Base-by-base conservation (phyloP, 1,140 invertebrate species). In the Lepidostoma basale region DNA sequence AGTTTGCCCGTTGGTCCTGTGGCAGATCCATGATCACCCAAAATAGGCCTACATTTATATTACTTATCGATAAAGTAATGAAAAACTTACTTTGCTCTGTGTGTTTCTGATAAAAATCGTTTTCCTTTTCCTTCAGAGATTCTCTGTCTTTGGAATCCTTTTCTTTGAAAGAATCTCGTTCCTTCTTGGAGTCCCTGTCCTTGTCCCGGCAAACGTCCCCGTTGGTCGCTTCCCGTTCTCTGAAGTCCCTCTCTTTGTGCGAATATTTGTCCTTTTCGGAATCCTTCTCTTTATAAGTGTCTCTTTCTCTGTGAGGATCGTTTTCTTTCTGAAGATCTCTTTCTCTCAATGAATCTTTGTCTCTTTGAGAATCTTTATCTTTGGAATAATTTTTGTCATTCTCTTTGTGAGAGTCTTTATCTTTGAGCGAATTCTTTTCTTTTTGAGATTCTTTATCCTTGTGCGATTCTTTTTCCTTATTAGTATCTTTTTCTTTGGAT, bases 131-230 rank as follows among this genome's bases (percentile, higher is more conserved):
- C 36, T 33, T 56, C 10, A 18, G 30, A 4, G 52, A 10, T 36
- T 56, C 52, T 33, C 30, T 56, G 6, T 56, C 26, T 33, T 16
- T 30, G 5, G 6, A 33, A 8, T 69, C 67, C 62, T 60, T 66
- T 1, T 70, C 68, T 65, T 65, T 65, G 26, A 58, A 67, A 1
- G 62, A 60, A 75, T 79, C 78, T 68, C 79, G 81, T 76, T 81
- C 78, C 77, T 75, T 81, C 42, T 78, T 76, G 73, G 74, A 76
- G 75, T 78, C 78, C 66, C 78, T 82, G 76, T 81, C 78, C 76
- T 75, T 80, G 67, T 79, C n/a, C n/a, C n/a, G n/a, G n/a, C n/a
- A n/a, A n/a, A n/a, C n/a, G n/a, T n/a, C n/a, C n/a, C n/a, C n/a
- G n/a, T n/a, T n/a, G n/a, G n/a, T n/a, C n/a, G n/a, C n/a, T n/a